Base-by-base conservation (phyloP, 1,140 invertebrate genomes). In the Cydia splendana region DNA sequence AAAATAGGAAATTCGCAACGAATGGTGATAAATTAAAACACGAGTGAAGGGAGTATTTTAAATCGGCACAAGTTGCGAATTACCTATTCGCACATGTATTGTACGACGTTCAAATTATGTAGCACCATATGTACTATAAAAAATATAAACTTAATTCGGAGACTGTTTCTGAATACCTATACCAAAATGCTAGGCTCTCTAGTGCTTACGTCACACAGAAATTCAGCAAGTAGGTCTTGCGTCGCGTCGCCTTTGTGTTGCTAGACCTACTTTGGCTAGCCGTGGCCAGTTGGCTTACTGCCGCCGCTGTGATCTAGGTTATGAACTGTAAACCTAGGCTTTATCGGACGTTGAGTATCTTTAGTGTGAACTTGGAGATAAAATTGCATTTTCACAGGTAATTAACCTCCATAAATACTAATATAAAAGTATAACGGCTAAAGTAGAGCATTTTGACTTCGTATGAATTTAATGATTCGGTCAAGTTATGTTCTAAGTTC, bases 221-320 rank as follows among this genome's bases (percentile, higher is more conserved):
- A 65, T 65, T 65, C 13, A 65, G 62, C 62, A 30, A 65, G 62
- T 65, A 65, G 62, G 62, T 65, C 62, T 65, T 65, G 18, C 57
- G 57, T n/a, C 7, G 20, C 57, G 28, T 20, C 65, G 48, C 13
- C 48, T n/a, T 65, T 65, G 38, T 65, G 65, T 42, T 65, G 62
- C 62, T 65, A 65, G 65, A 65, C 65, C 65, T 65, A 65, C 9
- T 65, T 57, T 30, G 28, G 24, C 24, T 30, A 65, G 65, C 65
- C 57, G n/a, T 24, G 65, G 20, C 65, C 13, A 30, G 65, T 12
- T 30, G 20, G 65, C 65, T 24, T 65, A 65, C 28, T 65, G 65
- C 24, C 24, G 24, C 9, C n/a, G 20, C 65, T 38, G 30, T n/a
- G 28, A 34, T 69, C 65, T 69, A 69, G 65, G 65, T 69, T 69